phyloP scores from a whole-genome alignment of 2,113 vertebrate genomes.

The Enhydra lutris region DNA sequence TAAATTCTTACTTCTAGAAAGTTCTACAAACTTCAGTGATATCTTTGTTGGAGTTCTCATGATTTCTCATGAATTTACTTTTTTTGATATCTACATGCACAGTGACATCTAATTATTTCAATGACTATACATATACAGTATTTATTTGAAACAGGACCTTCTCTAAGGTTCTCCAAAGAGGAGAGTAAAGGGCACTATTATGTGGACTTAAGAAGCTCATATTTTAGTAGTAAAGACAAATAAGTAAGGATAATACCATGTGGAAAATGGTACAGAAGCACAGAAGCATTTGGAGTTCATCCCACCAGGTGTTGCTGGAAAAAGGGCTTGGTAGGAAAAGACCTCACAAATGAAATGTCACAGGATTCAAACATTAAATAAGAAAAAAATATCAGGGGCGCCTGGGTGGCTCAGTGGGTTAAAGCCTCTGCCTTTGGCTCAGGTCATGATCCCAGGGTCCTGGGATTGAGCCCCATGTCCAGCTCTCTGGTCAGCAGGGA shows the following conservation, averaged over 20 bases:
- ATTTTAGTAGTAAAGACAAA: not conserved
- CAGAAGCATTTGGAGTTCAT: not conserved
- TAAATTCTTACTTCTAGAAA: not conserved
- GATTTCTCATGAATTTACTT: not conserved
- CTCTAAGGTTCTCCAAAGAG: not conserved
- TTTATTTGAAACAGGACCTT: not conserved
- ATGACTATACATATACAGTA: not conserved
- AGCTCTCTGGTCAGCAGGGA: too few species aligned
- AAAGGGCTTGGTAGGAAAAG: not conserved
- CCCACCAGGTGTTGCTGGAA: not conserved
- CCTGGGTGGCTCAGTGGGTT: too few species aligned
- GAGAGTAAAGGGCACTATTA: not conserved
- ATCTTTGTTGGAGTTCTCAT: not conserved
- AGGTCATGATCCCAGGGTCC: too few species aligned
- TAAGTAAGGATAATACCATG: not conserved
- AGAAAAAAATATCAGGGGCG: not conserved
- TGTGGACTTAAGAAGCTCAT: not conserved
- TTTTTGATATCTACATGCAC: not conserved
- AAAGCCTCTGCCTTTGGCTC: too few species aligned
- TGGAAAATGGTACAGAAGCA: not conserved
- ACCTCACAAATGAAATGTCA: not conserved
- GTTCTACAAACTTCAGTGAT: not conserved
- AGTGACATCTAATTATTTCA: not conserved
- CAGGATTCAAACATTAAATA: not conserved
- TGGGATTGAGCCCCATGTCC: too few species aligned